These are phyloP conservation scores for Papilio polyxenes DNA, from an alignment of 1,140 invertebrate species.

Conservation along the genomic window DNA sequence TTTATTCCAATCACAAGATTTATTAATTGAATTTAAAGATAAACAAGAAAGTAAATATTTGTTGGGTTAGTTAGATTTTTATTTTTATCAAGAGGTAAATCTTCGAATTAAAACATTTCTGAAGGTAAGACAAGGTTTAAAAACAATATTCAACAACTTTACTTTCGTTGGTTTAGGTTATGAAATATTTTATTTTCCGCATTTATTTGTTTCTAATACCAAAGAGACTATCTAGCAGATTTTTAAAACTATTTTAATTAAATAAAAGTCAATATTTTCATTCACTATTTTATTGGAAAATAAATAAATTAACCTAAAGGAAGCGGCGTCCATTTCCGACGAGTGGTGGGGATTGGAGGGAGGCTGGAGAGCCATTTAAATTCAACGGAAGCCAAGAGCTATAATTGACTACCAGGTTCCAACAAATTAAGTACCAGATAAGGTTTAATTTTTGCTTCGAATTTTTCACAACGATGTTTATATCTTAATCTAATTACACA, in stretches of 20 bases:
- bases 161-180: too few relatives aligned
- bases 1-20: neutral
- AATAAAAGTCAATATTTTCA: constrained; percentile 43
- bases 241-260: neutral
- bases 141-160: too few relatives aligned
- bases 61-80: neutral
- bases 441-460: constrained; percentile 40
- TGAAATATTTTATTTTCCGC: too few relatives aligned
- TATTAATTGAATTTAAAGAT: too few relatives aligned
- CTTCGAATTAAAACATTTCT: too few relatives aligned
- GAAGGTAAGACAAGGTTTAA: too few relatives aligned
- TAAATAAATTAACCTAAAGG: constrained; percentile 53
- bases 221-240: neutral
- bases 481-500: neutral
- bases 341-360: constrained; percentile 17
- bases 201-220: too few relatives aligned
- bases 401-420: constrained; percentile 45
- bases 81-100: too few relatives aligned
- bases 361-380: constrained; percentile 46
- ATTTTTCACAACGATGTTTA: neutral
- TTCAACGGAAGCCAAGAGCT: constrained; percentile 43
- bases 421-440: constrained; percentile 44
- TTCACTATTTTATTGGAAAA: constrained; percentile 53
- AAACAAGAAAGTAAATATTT: too few relatives aligned
- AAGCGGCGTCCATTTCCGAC: constrained; percentile 40